Evolutionary conservation across 2,888 invertebrate genomes (phyloP).

Genomic region (Synanthedon vespiformis): DNA sequence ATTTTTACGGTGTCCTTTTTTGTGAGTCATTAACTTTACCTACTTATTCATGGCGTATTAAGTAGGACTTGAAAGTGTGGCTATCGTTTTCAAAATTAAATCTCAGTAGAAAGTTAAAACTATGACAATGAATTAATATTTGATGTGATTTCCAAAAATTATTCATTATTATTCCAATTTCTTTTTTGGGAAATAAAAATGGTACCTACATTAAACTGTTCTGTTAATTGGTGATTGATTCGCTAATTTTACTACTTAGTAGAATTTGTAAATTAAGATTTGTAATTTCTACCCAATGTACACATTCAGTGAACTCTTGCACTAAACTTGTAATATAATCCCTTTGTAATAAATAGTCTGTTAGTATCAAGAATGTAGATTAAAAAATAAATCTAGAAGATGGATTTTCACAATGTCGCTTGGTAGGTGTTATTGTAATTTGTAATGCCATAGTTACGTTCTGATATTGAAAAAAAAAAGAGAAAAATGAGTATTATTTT

Average conservation of each 20-base stretch:
- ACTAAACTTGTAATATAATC: conserved; percentile 55
- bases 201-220: not conserved
- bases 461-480: conserved; percentile 39
- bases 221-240: conserved; percentile 9
- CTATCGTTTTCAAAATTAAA: too few relatives aligned
- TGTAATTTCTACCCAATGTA: conserved; percentile 52
- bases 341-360: conserved; percentile 47
- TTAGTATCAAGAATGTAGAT: conserved; percentile 42
- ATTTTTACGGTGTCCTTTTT: too few relatives aligned
- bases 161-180: too few relatives aligned
- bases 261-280: conserved; percentile 35
- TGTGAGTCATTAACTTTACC: too few relatives aligned
- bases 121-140: too few relatives aligned
- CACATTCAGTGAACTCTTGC: conserved; percentile 56
- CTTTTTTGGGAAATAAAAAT: too few relatives aligned
- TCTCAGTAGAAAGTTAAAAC: too few relatives aligned
- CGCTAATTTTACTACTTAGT: conserved; percentile 17
- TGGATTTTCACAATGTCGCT: conserved; percentile 45
- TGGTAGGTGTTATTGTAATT: conserved; percentile 55
- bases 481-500: conserved; percentile 65
- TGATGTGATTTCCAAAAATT: too few relatives aligned
- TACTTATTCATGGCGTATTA: too few relatives aligned
- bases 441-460: conserved; percentile 56
- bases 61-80: too few relatives aligned
- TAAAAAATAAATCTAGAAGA: conserved; percentile 35